phyloP scores from a whole-genome alignment of 37 sponge, comb jelly and placozoan species.

The Ianthella basta region DNA sequence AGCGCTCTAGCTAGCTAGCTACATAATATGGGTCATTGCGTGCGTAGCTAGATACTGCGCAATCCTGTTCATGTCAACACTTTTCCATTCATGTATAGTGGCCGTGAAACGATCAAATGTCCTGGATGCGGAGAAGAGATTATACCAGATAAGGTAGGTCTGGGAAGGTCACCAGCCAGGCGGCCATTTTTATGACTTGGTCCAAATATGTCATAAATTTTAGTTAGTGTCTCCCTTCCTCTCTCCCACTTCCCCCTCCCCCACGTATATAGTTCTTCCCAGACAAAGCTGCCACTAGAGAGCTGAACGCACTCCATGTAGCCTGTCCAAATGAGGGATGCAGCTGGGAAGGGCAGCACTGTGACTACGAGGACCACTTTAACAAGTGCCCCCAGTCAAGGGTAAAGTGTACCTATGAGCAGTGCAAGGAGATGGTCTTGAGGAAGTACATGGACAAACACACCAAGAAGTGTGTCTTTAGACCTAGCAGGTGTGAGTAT shows the following conservation, averaged over 20 bases:
- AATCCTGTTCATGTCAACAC: too few relatives aligned
- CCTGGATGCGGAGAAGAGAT: slow-evolving; percentile 31
- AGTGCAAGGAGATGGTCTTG: slow-evolving; percentile 36
- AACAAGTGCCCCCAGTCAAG: slow-evolving; percentile 34
- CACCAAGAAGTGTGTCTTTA: slow-evolving; percentile 39
- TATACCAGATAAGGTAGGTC: background rate
- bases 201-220: too few relatives aligned
- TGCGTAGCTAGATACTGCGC: too few relatives aligned
- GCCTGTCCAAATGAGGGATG: slow-evolving; percentile 56
- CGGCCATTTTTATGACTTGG: too few relatives aligned
- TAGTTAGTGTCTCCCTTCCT: too few relatives aligned
- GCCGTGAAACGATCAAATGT: background rate
- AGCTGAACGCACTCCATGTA: slow-evolving; percentile 39
- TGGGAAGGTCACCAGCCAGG: background rate
- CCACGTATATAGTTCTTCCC: slow-evolving; percentile 49
- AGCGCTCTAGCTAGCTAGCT: too few relatives aligned
- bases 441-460: slow-evolving; percentile 44
- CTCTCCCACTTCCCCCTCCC: too few relatives aligned
- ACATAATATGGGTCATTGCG: slow-evolving; percentile 13
- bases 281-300: slow-evolving; percentile 68
- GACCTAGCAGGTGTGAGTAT: slow-evolving; percentile 40
- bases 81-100: slow-evolving; percentile 29
- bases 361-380: slow-evolving; percentile 51
- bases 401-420: slow-evolving; percentile 46
- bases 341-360: slow-evolving; percentile 66